Evolutionary conservation across 2,797 vertebrate species (phyloP).

Genomic region (Notolabrus celidotus): DNA sequence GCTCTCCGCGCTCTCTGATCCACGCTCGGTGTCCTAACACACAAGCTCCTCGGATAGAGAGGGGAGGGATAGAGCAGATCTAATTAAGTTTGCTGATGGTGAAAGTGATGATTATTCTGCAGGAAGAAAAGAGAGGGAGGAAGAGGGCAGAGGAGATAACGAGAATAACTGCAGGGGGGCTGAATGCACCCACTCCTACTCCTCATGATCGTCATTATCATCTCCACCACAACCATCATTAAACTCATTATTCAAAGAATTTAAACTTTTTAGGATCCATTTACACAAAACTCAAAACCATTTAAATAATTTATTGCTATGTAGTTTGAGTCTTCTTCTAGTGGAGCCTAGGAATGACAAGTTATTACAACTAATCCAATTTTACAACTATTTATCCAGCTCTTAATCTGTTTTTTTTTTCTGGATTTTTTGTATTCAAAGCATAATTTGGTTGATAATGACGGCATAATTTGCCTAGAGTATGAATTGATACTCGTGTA

Average conservation of each 20-base stretch:
- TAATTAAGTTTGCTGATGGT: constrained; percentile 80
- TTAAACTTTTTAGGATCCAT: constrained; percentile 29
- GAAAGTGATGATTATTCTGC: constrained; percentile 74
- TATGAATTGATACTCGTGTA: no score
- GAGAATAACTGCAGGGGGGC: constrained; percentile 57
- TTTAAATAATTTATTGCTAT: constrained; percentile 16
- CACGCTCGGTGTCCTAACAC: constrained; percentile 64
- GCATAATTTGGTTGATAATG: background rate
- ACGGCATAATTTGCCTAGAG: no score
- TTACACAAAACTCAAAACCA: constrained; percentile 13
- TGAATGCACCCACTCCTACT: constrained; percentile 29
- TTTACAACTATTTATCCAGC: no score
- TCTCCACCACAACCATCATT: constrained; percentile 37
- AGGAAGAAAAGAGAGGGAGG: constrained; percentile 46
- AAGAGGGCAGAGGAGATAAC: constrained; percentile 57
- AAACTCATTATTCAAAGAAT: constrained; percentile 43
- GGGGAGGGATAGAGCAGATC: constrained; percentile 59
- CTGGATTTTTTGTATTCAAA: background rate
- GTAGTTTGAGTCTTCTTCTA: background rate
- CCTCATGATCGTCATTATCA: constrained; percentile 32
- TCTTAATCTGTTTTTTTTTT: background rate
- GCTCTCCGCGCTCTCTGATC: constrained; percentile 67
- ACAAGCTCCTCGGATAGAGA: constrained; percentile 38
- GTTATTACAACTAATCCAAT: background rate
- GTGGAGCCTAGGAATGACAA: background rate